These are phyloP conservation scores for Zygogramma bicolorata DNA, from an alignment of 2,888 invertebrate species.

Conservation along the genomic window DNA sequence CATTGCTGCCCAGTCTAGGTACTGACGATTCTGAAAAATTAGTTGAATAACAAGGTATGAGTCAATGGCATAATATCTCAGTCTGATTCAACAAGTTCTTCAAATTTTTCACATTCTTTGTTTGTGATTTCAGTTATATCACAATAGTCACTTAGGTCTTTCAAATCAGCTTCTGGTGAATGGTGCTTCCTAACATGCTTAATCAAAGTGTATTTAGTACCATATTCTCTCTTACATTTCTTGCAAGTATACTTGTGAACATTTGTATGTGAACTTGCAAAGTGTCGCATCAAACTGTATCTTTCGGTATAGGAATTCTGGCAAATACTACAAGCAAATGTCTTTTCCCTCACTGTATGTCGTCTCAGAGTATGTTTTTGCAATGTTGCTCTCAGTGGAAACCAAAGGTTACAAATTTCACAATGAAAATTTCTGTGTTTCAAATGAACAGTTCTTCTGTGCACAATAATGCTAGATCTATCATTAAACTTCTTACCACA, in stretches of 20 bases:
- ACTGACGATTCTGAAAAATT: too few species aligned
- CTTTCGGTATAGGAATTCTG: slow-evolving; percentile 16
- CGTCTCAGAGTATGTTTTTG: slow-evolving; percentile 17
- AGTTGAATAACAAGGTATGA: too few species aligned
- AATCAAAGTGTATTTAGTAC: slow-evolving; percentile 6
- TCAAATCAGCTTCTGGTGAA: background rate
- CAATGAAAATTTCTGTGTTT: slow-evolving; percentile 7
- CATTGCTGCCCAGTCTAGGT: too few species aligned
- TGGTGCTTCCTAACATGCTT: slow-evolving; percentile 19
- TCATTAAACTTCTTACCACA: slow-evolving; percentile 20
- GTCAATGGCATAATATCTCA: too few species aligned
- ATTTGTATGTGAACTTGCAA: background rate
- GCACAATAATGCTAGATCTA: background rate
- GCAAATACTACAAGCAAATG: slow-evolving; percentile 14
- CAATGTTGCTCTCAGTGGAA: slow-evolving; percentile 18
- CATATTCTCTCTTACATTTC: slow-evolving; percentile 12
- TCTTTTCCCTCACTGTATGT: slow-evolving; percentile 3
- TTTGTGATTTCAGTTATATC: background rate
- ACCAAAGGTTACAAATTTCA: slow-evolving; percentile 10
- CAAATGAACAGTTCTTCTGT: slow-evolving; percentile 14
- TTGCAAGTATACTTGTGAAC: slow-evolving; percentile 1
- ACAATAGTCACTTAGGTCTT: background rate
- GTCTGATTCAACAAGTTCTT: too few species aligned
- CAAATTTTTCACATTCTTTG: background rate
- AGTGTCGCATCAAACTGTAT: slow-evolving; percentile 3